A percentile compares a stretch with the other conserved stretches of the same genome.
phyloP scores from a whole-genome alignment of 2,113 vertebrate species.

The Tylochromis polylepis region DNA sequence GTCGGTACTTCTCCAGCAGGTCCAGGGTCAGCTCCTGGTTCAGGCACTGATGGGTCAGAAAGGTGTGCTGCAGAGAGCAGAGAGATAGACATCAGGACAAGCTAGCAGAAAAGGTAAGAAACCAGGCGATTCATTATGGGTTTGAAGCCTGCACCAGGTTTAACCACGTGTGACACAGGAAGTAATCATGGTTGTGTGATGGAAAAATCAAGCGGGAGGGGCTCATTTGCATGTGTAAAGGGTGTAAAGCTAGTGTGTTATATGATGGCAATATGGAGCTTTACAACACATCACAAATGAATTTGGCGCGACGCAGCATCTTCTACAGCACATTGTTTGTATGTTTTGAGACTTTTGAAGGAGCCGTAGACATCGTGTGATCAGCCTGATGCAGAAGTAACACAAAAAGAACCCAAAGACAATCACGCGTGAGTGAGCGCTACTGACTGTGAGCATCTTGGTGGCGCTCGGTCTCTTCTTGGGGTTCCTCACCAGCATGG shows the following conservation, averaged over 20 bases:
- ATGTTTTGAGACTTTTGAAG: neutral
- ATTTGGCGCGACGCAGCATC: neutral
- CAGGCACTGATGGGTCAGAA: slow-evolving; percentile 76
- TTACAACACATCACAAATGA: neutral
- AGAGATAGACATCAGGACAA: neutral
- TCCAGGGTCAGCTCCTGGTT: slow-evolving; percentile 78
- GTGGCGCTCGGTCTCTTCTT: slow-evolving; percentile 84
- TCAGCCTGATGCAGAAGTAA: neutral
- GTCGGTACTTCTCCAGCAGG: slow-evolving; percentile 79
- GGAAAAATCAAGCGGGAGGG: neutral
- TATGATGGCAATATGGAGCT: neutral
- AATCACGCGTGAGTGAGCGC: neutral
- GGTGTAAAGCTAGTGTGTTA: neutral
- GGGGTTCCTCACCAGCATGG: slow-evolving; percentile 84
- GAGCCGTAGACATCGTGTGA: neutral
- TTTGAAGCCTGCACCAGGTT: neutral
- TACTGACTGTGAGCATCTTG: slow-evolving; percentile 84
- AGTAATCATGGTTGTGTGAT: neutral
- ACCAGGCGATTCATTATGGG: neutral
- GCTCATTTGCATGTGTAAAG: neutral
- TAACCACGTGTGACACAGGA: neutral
- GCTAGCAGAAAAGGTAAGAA: neutral
- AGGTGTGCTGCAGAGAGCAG: slow-evolving; percentile 66
- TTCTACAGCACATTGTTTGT: neutral
- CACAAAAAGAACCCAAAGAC: rapidly evolving